Conservation (phyloP, 2,888 invertebrate species). For the Thumatha senex region DNA sequence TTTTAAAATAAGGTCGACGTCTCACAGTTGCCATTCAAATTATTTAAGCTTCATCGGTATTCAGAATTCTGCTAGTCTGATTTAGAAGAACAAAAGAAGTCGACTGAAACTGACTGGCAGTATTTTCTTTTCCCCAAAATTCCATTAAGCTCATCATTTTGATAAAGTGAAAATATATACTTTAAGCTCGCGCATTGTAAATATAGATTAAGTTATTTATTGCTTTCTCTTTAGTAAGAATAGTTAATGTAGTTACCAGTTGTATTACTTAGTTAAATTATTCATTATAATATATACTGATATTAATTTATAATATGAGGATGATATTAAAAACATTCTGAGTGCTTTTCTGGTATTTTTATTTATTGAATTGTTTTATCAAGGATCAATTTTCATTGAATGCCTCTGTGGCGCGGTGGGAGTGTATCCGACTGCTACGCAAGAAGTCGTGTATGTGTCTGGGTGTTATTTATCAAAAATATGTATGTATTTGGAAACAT, state of each 20-base stretch:
- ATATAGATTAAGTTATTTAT: slow-evolving; percentile 39
- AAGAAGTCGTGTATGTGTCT: too few species aligned
- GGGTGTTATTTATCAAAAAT: too few species aligned
- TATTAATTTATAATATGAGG: slow-evolving; percentile 22
- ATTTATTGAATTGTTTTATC: slow-evolving; percentile 10
- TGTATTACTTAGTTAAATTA: slow-evolving; percentile 24
- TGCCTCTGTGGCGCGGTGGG: too few species aligned
- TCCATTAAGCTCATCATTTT: neutral
- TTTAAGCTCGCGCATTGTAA: slow-evolving; percentile 39
- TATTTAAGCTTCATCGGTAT: slow-evolving; percentile 29
- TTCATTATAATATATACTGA: slow-evolving; percentile 15
- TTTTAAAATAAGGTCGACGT: slow-evolving; percentile 51
- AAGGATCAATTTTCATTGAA: too few species aligned
- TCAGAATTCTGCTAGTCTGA: slow-evolving; percentile 27
- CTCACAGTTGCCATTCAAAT: slow-evolving; percentile 42
- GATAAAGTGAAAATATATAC: neutral
- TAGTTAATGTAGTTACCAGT: slow-evolving; percentile 39
- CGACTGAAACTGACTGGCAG: slow-evolving; percentile 35
- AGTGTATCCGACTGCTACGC: too few species aligned
- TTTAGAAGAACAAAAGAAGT: slow-evolving; percentile 22
- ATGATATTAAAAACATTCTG: slow-evolving; percentile 16
- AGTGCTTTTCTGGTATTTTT: slow-evolving; percentile 27
- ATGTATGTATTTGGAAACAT: too few species aligned
- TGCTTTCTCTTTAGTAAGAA: slow-evolving; percentile 35
- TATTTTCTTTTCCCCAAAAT: neutral